Conservation (phyloP, 2,113 vertebrate genomes). For the Erinaceus europaeus region DNA sequence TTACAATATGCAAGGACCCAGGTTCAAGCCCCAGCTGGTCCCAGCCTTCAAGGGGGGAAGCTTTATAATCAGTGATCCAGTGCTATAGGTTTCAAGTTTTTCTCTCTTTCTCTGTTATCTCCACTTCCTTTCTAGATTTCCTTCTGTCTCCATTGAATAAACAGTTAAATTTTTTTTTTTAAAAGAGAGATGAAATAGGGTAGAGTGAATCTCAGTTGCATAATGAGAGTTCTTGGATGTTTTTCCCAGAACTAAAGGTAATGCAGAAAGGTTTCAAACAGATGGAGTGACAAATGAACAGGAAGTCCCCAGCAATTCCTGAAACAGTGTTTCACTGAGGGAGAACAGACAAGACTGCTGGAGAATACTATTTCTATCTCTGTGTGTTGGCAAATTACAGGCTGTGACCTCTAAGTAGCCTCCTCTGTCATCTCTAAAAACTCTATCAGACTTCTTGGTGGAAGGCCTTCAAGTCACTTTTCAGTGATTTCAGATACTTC, state of each 20-base stretch:
- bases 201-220: too few species aligned
- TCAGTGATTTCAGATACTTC: neutral
- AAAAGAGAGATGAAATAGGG: too few species aligned
- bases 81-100: too few species aligned
- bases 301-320: neutral
- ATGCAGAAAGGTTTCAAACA: neutral
- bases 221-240: neutral
- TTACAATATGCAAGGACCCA: too few species aligned
- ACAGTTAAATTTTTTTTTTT: too few species aligned
- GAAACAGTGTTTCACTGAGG: neutral
- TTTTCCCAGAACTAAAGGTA: neutral
- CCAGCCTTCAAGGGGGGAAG: too few species aligned
- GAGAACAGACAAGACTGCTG: neutral
- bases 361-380: neutral
- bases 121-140: too few species aligned
- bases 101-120: too few species aligned
- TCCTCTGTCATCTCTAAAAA: neutral
- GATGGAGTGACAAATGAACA: neutral
- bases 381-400: neutral
- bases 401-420: neutral
- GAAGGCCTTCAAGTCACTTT: neutral
- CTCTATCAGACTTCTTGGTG: neutral
- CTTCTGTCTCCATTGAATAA: too few species aligned
- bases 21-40: too few species aligned
- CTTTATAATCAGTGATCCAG: too few species aligned